Conservation (phyloP, 1,140 invertebrate genomes). For the Brachionus rubens region DNA sequence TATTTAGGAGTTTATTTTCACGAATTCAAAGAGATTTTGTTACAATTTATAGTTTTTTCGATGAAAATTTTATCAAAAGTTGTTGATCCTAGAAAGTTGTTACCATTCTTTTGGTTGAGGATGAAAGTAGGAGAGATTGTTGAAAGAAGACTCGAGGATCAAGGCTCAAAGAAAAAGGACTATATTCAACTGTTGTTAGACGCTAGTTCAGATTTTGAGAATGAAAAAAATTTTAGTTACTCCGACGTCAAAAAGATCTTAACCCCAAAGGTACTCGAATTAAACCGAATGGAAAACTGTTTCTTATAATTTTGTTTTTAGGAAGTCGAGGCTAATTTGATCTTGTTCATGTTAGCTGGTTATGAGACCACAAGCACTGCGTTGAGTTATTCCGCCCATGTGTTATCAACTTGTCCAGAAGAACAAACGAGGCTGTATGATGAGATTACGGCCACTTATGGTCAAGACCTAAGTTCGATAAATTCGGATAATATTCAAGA, state of each 20-base stretch:
- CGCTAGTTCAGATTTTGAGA: background rate
- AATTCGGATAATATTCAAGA: slow-evolving; percentile 52
- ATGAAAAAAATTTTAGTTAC: slow-evolving; percentile 38
- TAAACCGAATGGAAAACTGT: no score
- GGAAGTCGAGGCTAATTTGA: slow-evolving; percentile 53
- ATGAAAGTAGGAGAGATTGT: background rate
- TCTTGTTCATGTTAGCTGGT: slow-evolving; percentile 56
- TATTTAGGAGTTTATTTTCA: slow-evolving; percentile 17
- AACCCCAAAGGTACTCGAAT: background rate
- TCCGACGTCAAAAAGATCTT: background rate
- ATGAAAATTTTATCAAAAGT: background rate
- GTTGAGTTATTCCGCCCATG: slow-evolving; percentile 60
- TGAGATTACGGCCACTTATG: slow-evolving; percentile 52
- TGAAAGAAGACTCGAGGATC: background rate
- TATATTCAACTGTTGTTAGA: slow-evolving; percentile 34
- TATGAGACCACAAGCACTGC: slow-evolving; percentile 62
- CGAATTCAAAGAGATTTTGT: slow-evolving; percentile 9
- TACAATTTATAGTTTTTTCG: background rate
- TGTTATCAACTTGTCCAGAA: slow-evolving; percentile 60
- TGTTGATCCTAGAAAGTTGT: background rate
- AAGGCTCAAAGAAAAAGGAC: background rate
- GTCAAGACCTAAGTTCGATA: slow-evolving; percentile 50
- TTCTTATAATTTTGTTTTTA: slow-evolving; percentile 46
- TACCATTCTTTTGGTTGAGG: slow-evolving; percentile 25
- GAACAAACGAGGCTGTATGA: slow-evolving; percentile 60